A percentile compares a stretch with the other conserved stretches of the same genome.
These are phyloP conservation scores for Pheosia gnoma DNA, from an alignment of 2,888 invertebrate species.

Conservation along the genomic window DNA sequence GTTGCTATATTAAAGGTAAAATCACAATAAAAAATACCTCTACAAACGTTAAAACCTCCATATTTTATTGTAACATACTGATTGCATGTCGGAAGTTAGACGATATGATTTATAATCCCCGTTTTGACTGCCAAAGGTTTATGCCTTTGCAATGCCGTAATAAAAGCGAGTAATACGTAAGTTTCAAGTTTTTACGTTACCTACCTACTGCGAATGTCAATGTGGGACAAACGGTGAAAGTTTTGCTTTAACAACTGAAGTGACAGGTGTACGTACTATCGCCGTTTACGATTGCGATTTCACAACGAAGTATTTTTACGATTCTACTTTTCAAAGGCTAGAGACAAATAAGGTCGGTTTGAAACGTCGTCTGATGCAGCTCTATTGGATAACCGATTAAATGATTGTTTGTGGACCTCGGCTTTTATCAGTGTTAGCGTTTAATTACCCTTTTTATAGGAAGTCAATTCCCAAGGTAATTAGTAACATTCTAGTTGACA, in stretches of 20 bases:
- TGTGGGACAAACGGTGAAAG: slow-evolving; percentile 32
- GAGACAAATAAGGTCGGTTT: slow-evolving; percentile 26
- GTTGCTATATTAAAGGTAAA: no score
- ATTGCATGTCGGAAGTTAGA: slow-evolving; percentile 47
- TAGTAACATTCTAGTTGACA: not conserved
- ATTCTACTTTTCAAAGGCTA: slow-evolving; percentile 34
- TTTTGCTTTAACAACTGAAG: slow-evolving; percentile 42
- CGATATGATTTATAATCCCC: slow-evolving; percentile 47
- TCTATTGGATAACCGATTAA: slow-evolving; percentile 3
- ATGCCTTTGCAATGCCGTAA: slow-evolving; percentile 48
- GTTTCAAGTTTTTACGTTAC: slow-evolving; percentile 42
- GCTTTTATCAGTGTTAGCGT: not conserved
- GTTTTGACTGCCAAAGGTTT: slow-evolving; percentile 44
- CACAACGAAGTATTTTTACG: slow-evolving; percentile 45
- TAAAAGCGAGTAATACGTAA: slow-evolving; percentile 47
- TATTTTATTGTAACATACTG: slow-evolving; percentile 18
- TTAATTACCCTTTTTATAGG: not conserved
- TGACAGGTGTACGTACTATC: slow-evolving; percentile 55
- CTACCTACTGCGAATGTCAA: slow-evolving; percentile 39
- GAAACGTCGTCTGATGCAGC: slow-evolving; percentile 10
- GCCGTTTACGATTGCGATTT: slow-evolving; percentile 54
- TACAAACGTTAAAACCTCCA: no score
- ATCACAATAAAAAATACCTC: no score
- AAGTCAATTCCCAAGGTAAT: not conserved
- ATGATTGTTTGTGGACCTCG: not conserved